These are phyloP conservation scores for Halcyon senegalensis DNA, from an alignment of 2,113 vertebrate genomes.

Conservation along the genomic window DNA sequence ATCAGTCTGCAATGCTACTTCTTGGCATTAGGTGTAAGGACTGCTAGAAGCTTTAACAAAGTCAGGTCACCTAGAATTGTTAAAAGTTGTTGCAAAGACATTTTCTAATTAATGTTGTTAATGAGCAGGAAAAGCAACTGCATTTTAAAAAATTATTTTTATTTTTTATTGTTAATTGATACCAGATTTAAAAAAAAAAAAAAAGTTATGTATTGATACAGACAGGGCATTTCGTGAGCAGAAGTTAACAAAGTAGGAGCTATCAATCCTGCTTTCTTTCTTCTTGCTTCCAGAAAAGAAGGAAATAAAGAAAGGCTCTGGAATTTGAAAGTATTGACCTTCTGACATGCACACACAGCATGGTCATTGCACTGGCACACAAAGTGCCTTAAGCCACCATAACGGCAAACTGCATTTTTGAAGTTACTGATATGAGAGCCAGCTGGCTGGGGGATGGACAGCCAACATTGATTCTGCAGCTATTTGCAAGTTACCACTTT, in stretches of 20 bases:
- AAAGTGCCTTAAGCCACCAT: slow-evolving; percentile 72
- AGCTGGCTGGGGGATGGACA: slow-evolving; percentile 58
- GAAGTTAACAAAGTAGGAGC: slow-evolving; percentile 70
- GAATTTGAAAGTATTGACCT: slow-evolving; percentile 74
- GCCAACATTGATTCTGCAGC: slow-evolving; percentile 36
- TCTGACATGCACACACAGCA: slow-evolving; percentile 70
- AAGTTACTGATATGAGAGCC: slow-evolving; percentile 67
- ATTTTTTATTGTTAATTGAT: neutral
- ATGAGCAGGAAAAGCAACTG: neutral
- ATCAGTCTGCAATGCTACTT: neutral
- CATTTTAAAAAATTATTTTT: neutral
- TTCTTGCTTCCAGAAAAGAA: slow-evolving; percentile 70
- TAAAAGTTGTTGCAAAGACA: slow-evolving; percentile 7
- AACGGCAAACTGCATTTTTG: slow-evolving; percentile 61
- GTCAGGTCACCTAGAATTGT: neutral
- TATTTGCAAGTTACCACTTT: slow-evolving; percentile 48
- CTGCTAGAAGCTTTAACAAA: neutral
- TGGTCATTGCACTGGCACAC: slow-evolving; percentile 65
- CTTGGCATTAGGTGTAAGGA: neutral
- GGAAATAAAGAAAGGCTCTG: slow-evolving; percentile 71
- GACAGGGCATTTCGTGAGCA: slow-evolving; percentile 55
- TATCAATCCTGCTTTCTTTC: slow-evolving; percentile 61
- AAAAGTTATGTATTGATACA: slow-evolving; percentile 22
- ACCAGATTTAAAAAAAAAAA: neutral
- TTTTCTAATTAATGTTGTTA: neutral